A percentile compares a stretch with the other conserved stretches of the same genome.
Evolutionary conservation across 2,113 vertebrate species (phyloP).

Genomic region (Aegypius monachus): DNA sequence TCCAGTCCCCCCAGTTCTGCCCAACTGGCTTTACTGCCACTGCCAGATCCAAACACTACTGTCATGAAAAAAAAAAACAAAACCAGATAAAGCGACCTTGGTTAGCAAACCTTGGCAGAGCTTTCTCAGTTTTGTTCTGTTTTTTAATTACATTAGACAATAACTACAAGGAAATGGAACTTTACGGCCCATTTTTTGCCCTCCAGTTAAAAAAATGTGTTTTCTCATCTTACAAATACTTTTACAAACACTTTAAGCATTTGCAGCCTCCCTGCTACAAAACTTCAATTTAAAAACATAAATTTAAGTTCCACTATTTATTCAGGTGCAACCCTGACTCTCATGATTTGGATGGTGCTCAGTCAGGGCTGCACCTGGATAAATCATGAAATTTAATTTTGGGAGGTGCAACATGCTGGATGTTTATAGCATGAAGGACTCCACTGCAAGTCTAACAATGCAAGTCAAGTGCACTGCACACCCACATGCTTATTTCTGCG

Average conservation of each 20-base stretch:
- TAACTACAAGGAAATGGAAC: not conserved
- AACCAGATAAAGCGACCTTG: not conserved
- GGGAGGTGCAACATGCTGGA: not conserved
- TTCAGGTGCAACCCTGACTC: not conserved
- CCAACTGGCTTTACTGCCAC: not conserved
- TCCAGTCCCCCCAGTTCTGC: not conserved
- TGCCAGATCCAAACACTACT: not conserved
- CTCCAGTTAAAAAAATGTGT: not conserved
- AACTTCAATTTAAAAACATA: not conserved
- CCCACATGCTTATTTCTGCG: accelerated
- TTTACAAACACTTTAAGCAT: not conserved
- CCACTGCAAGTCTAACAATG: not conserved
- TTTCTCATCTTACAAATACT: not conserved
- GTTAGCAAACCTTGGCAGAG: not conserved
- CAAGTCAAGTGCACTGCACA: accelerated
- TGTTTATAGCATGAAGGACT: not conserved
- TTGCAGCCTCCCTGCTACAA: not conserved
- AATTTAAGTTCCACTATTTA: not conserved
- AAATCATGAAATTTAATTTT: not conserved
- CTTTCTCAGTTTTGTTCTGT: not conserved
- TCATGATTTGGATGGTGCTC: not conserved
- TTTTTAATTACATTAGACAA: not conserved
- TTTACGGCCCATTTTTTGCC: not conserved
- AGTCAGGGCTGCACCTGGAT: not conserved
- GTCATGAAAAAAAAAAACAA: not conserved